phyloP scores from a whole-genome alignment of 2,888 invertebrate species.

The Dolichomitus sp. region DNA sequence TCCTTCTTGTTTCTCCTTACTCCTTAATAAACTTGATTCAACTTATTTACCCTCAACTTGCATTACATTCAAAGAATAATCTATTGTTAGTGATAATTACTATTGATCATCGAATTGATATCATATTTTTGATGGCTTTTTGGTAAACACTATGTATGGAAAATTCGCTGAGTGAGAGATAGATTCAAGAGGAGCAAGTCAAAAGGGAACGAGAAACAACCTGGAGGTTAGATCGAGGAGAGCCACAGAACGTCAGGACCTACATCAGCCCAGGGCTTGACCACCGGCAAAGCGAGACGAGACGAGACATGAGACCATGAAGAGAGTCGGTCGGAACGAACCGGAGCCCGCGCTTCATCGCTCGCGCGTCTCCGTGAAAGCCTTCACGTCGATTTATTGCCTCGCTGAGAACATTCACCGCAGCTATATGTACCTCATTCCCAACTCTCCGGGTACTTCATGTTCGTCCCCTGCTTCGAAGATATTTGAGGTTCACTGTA shows the following conservation, averaged over 20 bases:
- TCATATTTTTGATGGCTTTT: neutral
- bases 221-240: conserved; percentile 3
- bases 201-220: conserved; percentile 20
- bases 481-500: conserved; percentile 42
- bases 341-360: conserved; percentile 63
- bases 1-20: neutral
- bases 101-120: neutral
- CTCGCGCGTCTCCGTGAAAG: conserved; percentile 64
- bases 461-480: conserved; percentile 40
- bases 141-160: neutral
- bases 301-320: conserved; percentile 38
- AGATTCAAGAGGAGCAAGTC: conserved; percentile 22
- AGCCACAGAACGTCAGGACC: conserved; percentile 53
- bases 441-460: conserved; percentile 35
- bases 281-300: conserved; percentile 67
- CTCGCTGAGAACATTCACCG: conserved; percentile 59
- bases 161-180: neutral
- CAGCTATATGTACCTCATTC: conserved; percentile 49
- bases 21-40: conserved; percentile 13
- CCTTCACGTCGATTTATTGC: conserved; percentile 68
- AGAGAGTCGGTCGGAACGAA: conserved; percentile 54
- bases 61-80: neutral
- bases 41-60: conserved; percentile 11
- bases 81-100: neutral
- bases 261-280: conserved; percentile 61